These are phyloP conservation scores for Phalanger gymnotis DNA, from an alignment of 2,797 vertebrate species.

Conservation along the genomic window DNA sequence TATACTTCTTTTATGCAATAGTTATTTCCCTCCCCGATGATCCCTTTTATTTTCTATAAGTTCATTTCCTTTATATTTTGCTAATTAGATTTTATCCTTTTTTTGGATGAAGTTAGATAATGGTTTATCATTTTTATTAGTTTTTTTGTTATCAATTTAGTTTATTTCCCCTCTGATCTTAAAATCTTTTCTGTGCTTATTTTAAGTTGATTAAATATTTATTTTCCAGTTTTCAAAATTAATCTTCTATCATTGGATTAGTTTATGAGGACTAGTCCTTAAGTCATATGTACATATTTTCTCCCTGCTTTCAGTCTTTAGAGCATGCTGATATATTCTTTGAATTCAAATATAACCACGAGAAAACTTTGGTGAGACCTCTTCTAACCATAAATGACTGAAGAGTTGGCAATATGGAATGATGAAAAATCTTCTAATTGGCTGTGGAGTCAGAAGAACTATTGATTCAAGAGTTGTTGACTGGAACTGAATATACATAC, in stretches of 20 bases:
- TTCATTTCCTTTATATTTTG: background rate
- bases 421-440: background rate
- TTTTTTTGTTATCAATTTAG: background rate
- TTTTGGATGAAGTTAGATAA: background rate
- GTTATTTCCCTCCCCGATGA: background rate
- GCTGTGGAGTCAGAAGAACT: background rate
- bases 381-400: background rate
- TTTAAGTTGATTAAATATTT: background rate
- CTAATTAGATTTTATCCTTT: background rate
- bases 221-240: background rate
- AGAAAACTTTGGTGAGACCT: background rate
- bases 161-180: background rate
- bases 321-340: background rate
- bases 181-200: background rate
- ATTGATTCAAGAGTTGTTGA: background rate
- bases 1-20: background rate
- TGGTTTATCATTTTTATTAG: background rate
- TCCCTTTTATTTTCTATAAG: background rate
- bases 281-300: background rate
- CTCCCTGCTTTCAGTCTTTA: background rate
- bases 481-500: background rate
- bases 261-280: background rate
- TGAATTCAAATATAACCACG: background rate
- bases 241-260: background rate
- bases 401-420: background rate